Conservation (phyloP, 1,140 invertebrate genomes). For the Macrostomum lignano region DNA sequence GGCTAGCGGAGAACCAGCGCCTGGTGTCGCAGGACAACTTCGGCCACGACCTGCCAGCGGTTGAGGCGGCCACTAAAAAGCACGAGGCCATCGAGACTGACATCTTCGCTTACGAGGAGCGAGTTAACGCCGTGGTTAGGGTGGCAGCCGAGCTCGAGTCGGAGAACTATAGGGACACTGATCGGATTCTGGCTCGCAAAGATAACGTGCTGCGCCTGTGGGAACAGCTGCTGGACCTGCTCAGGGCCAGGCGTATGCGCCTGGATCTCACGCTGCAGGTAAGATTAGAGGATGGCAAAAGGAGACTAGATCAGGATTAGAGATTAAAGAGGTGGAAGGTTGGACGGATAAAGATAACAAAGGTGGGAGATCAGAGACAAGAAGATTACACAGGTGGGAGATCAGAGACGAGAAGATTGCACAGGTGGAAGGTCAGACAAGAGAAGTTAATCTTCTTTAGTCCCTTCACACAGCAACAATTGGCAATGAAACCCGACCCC, state of each 20-base stretch:
- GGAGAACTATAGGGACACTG: conserved; percentile 91
- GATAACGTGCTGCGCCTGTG: not conserved
- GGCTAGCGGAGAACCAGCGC: conserved; percentile 91
- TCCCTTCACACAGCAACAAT: no score
- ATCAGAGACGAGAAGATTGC: no score
- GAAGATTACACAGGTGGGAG: no score
- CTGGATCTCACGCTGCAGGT: no score
- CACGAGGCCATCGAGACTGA: conserved; percentile 98
- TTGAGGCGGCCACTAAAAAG: conserved; percentile 93
- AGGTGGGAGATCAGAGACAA: no score
- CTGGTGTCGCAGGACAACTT: conserved; percentile 89
- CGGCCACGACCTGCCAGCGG: conserved; percentile 77
- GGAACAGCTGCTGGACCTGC: conserved; percentile 5
- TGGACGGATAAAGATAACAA: no score
- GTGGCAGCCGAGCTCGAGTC: conserved; percentile 79
- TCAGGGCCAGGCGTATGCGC: conserved; percentile 5
- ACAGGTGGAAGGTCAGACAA: no score
- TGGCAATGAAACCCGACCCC: conserved; percentile 5
- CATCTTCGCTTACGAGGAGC: conserved; percentile 93
- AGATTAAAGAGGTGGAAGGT: no score
- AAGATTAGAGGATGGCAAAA: no score
- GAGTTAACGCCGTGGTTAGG: conserved; percentile 85
- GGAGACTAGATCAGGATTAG: no score
- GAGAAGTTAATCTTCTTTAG: no score
- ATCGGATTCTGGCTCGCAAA: conserved; percentile 30